A percentile compares a stretch with the other conserved stretches of the same genome.
Evolutionary conservation across 2,113 vertebrate genomes (phyloP).

Genomic region (Jacana jacana): DNA sequence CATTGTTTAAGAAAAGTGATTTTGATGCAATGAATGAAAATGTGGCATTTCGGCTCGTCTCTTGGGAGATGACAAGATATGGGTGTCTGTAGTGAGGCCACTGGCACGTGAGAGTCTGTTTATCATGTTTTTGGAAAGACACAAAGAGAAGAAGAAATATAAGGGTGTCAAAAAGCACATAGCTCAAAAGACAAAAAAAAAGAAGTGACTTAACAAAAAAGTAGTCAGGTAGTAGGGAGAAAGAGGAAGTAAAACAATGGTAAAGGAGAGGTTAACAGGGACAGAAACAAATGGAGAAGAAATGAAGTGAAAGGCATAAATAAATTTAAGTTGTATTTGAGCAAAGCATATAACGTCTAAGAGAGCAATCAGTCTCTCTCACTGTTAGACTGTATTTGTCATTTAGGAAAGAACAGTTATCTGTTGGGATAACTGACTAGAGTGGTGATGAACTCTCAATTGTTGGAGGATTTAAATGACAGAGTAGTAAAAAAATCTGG

Average conservation of each 20-base stretch:
- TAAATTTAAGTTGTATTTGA: not conserved
- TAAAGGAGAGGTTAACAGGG: not conserved
- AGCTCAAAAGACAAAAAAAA: not conserved
- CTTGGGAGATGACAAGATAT: not conserved
- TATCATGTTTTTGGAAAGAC: not conserved
- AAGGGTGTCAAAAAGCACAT: not conserved
- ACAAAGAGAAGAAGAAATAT: not conserved
- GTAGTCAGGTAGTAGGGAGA: not conserved
- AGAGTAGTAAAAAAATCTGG: not conserved
- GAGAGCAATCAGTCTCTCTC: not conserved
- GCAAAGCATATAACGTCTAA: not conserved
- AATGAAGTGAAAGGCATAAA: not conserved
- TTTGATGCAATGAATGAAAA: conserved; percentile 14
- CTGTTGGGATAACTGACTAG: not conserved
- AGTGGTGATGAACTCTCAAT: not conserved
- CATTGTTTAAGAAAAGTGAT: not conserved
- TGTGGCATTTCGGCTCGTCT: not conserved
- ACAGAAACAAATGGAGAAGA: not conserved
- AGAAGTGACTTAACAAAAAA: not conserved
- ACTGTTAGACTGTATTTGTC: not conserved
- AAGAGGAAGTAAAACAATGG: not conserved
- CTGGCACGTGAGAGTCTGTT: not conserved
- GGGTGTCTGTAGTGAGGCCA: not conserved
- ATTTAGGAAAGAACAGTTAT: not conserved
- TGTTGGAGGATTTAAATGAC: not conserved